Base-by-base conservation (phyloP, 2,888 invertebrate genomes). In the Choristoneura rosaceana region DNA sequence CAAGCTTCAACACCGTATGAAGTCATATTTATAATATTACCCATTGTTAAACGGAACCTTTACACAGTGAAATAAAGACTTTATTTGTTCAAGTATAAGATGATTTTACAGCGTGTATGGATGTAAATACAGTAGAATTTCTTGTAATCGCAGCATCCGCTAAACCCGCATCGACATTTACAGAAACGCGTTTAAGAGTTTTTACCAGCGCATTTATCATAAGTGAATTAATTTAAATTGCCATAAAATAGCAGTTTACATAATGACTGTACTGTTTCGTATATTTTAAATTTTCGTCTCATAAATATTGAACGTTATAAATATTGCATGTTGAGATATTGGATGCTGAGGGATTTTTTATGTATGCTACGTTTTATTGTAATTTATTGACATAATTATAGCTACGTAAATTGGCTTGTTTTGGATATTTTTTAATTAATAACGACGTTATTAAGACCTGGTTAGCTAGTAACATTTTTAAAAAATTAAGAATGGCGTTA, bases 151-250 rank as follows among this genome's bases (percentile, higher is more conserved):
- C 87, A 84, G 88, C 88, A 87, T 88, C 87, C 85, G 84, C 82
- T 85, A 84, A 82, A 86, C 84, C 85, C 80, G 79, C 87, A 82
- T 84, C 85, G 84, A 87, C 90, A 87, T 90, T 90, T 87, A 84
- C 84, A 88, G 87, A 90, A 90, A 89, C 77, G 76, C 82, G 81
- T 82, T 82, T 84, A 84, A 82, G 83, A 84, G 88, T 90, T 89
- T 91, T 90, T 90, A 82, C 84, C 74, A 75, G 75, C 74, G 77
- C 86, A 85, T 90, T 92, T 89, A 92, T 90, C 89, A 90, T 90
- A 91, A 91, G 89, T 87, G 91, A 92, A 92, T 92, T 91, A 91
- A 93, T 92, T 92, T 88, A 87, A 89, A 91, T 91, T 88, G 88
- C 84, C 85, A 91, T 90, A 88, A 91, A 90, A 89, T 90, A 83